phyloP scores from a whole-genome alignment of 2,888 invertebrate species.

The Drosophila birchii region DNA sequence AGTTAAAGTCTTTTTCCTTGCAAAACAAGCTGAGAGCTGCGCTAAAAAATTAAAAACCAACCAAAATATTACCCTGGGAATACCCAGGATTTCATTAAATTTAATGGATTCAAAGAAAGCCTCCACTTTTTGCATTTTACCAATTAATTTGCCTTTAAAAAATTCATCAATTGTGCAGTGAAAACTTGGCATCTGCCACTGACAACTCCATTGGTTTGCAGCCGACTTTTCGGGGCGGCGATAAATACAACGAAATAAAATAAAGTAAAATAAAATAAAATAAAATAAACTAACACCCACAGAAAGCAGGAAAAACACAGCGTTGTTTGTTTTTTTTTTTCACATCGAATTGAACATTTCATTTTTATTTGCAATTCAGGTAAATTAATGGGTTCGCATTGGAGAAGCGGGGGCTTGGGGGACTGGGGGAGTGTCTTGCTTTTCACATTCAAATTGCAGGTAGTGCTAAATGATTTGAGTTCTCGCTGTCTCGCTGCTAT shows the following conservation, averaged over 20 bases:
- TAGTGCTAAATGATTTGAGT: slow-evolving; percentile 70
- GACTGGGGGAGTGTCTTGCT: slow-evolving; percentile 10
- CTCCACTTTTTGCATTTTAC: no score
- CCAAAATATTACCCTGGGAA: no score
- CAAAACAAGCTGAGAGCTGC: no score
- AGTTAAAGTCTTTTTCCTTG: no score
- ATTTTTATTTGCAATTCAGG: slow-evolving; percentile 65
- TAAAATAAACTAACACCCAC: slow-evolving; percentile 13
- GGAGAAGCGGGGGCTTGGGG: slow-evolving; percentile 22
- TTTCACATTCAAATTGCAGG: slow-evolving; percentile 72
- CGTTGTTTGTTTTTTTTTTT: slow-evolving; percentile 33
- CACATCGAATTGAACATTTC: slow-evolving; percentile 75
- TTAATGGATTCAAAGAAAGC: background rate
- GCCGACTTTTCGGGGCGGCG: slow-evolving; percentile 34
- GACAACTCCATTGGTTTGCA: background rate
- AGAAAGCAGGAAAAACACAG: slow-evolving; percentile 3
- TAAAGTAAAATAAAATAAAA: slow-evolving; percentile 1
- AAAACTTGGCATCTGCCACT: background rate
- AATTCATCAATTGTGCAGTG: background rate
- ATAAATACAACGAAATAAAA: background rate
- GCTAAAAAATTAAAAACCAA: no score
- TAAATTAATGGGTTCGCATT: slow-evolving; percentile 67
- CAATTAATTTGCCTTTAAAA: background rate
- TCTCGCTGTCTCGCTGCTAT: slow-evolving; percentile 27
- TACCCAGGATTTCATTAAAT: no score